Percentiles rank a stretch among this genome's conserved stretches.
These are phyloP conservation scores for Brachionus asplanchnoidis DNA, from an alignment of 1,140 invertebrate species.

Conservation along the genomic window DNA sequence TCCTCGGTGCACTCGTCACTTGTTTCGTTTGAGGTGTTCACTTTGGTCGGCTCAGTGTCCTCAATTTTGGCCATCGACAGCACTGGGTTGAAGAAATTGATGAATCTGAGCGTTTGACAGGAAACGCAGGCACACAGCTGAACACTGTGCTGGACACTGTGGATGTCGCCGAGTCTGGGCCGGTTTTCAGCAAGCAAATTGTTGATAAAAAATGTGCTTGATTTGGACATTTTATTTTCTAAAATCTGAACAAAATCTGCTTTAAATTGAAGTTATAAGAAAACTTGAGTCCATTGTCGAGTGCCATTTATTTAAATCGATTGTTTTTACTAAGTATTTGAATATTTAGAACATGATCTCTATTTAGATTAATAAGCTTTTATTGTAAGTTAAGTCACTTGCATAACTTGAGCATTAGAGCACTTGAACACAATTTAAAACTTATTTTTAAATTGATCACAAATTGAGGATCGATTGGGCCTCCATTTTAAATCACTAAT, in stretches of 20 bases:
- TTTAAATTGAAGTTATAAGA: not conserved
- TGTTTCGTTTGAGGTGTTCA: not conserved
- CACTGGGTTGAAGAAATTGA: not conserved
- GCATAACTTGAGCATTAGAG: conserved; percentile 13
- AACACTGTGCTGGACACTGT: not conserved
- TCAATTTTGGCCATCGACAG: not conserved
- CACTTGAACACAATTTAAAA: conserved; percentile 13
- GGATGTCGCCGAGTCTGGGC: not conserved
- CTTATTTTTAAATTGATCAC: conserved; percentile 8
- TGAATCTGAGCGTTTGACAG: not conserved
- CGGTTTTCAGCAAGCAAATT: not conserved
- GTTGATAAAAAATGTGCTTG: conserved; percentile 9
- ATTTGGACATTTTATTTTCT: conserved; percentile 18
- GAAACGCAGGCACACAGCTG: not conserved
- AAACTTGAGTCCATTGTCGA: not conserved
- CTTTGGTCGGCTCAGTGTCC: not conserved
- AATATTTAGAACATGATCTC: conserved; percentile 22
- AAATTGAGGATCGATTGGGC: not conserved
- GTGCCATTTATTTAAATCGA: not conserved
- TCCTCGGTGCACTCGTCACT: conserved; percentile 6
- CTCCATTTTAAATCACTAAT: not conserved
- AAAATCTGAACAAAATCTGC: not conserved
- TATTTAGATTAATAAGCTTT: conserved; percentile 21
- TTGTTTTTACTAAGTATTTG: conserved; percentile 32
- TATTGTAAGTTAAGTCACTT: not conserved